These are phyloP conservation scores for Cisticola juncidis DNA, from an alignment of 2,113 vertebrate genomes.

Conservation along the genomic window DNA sequence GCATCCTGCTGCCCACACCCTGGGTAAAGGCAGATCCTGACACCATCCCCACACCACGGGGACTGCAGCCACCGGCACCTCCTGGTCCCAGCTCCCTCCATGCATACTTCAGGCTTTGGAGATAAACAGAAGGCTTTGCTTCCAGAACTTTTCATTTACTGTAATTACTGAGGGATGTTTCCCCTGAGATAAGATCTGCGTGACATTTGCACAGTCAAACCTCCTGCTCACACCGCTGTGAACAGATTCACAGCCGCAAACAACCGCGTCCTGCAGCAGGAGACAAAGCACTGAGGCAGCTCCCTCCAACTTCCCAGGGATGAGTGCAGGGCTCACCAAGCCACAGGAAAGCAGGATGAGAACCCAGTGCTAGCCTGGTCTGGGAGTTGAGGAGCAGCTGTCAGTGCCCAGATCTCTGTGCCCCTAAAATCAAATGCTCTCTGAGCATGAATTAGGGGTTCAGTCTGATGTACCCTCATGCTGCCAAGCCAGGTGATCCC, in stretches of 20 bases:
- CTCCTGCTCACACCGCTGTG: not conserved
- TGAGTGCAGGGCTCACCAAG: not conserved
- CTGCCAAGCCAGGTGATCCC: rapidly evolving
- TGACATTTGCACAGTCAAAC: not conserved
- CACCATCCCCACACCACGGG: rapidly evolving
- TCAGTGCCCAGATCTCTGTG: rapidly evolving
- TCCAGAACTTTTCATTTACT: not conserved
- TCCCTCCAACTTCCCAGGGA: not conserved
- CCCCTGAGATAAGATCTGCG: not conserved
- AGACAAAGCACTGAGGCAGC: not conserved
- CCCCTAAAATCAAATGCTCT: not conserved
- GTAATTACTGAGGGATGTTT: not conserved
- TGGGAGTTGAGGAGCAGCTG: not conserved
- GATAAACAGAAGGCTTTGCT: not conserved
- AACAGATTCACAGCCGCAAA: not conserved
- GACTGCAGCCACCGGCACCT: not conserved
- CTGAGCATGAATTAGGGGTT: not conserved
- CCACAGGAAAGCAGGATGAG: not conserved
- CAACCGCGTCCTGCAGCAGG: not conserved
- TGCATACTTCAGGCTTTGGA: rapidly evolving
- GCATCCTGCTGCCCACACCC: not conserved
- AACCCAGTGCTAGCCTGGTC: not conserved
- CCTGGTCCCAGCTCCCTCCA: not conserved
- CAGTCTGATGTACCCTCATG: not conserved
- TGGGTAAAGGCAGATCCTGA: not conserved